These are phyloP conservation scores for Vidua macroura DNA, from an alignment of 2,113 vertebrate species.

Conservation along the genomic window DNA sequence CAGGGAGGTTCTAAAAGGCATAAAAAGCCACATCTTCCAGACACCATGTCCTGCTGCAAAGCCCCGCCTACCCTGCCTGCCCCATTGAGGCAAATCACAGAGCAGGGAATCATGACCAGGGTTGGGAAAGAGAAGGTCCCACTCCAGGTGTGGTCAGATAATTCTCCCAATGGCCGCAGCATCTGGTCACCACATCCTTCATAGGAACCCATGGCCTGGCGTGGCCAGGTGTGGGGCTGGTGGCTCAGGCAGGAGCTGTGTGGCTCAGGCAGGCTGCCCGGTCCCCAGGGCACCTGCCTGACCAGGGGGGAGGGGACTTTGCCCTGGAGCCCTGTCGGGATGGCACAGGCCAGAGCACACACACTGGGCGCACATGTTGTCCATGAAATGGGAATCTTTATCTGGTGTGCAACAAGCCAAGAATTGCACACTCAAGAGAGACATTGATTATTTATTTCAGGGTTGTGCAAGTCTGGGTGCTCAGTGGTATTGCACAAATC, in stretches of 20 bases:
- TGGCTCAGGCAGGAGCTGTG: not conserved
- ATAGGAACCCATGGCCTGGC: not conserved
- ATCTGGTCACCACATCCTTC: not conserved
- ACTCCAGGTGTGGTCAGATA: accelerated
- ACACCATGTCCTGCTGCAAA: not conserved
- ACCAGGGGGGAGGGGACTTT: no score
- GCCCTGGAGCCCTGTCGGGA: accelerated
- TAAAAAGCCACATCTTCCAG: not conserved
- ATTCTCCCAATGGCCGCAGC: not conserved
- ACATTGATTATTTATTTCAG: not conserved
- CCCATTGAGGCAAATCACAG: not conserved
- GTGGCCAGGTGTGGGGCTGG: no score
- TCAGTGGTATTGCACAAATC: not conserved
- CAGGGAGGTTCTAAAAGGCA: not conserved
- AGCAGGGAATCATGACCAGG: not conserved
- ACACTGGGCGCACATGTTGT: not conserved
- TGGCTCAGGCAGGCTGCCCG: accelerated
- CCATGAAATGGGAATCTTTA: not conserved
- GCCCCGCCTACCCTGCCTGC: not conserved
- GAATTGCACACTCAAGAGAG: not conserved
- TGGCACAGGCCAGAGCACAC: not conserved
- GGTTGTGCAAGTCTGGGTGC: not conserved
- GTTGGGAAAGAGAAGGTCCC: not conserved
- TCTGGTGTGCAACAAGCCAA: not conserved
- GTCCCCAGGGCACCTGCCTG: not conserved